Evolutionary conservation across 2,888 invertebrate species (phyloP).

Genomic region (Melieria crassipennis): DNA sequence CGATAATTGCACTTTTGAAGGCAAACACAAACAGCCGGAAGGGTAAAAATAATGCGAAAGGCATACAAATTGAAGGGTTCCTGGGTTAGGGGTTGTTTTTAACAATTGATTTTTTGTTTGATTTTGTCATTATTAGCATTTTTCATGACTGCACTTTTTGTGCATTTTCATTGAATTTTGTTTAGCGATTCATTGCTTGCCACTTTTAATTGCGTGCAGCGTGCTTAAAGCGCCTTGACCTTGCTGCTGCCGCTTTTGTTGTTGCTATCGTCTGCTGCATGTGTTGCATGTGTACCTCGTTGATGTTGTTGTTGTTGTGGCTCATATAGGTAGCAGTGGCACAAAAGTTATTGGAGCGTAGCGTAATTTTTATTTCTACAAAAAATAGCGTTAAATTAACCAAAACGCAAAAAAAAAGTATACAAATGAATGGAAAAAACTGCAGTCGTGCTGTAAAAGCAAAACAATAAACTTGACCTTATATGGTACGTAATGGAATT

Average conservation of each 20-base stretch:
- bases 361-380: slow-evolving; percentile 25
- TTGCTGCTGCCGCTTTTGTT: slow-evolving; percentile 4
- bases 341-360: slow-evolving; percentile 41
- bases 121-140: no score
- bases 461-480: slow-evolving; percentile 14
- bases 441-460: slow-evolving; percentile 30
- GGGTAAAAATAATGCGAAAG: no score
- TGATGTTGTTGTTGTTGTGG: no score
- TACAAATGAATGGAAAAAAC: slow-evolving; percentile 7
- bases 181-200: not conserved
- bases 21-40: no score
- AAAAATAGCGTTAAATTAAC: slow-evolving; percentile 37
- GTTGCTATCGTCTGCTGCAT: no score
- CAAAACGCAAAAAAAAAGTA: slow-evolving; percentile 29
- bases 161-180: not conserved
- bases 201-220: not conserved
- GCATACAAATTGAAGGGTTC: no score
- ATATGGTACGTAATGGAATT: not conserved
- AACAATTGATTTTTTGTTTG: no score
- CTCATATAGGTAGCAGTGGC: no score
- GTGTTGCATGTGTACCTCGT: no score
- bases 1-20: no score
- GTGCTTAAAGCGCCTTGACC: slow-evolving; percentile 23
- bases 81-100: no score
- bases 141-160: not conserved